Percentiles rank a stretch among this genome's conserved stretches.
phyloP scores from a whole-genome alignment of 2,797 vertebrate species.

The Microtus obscurus region DNA sequence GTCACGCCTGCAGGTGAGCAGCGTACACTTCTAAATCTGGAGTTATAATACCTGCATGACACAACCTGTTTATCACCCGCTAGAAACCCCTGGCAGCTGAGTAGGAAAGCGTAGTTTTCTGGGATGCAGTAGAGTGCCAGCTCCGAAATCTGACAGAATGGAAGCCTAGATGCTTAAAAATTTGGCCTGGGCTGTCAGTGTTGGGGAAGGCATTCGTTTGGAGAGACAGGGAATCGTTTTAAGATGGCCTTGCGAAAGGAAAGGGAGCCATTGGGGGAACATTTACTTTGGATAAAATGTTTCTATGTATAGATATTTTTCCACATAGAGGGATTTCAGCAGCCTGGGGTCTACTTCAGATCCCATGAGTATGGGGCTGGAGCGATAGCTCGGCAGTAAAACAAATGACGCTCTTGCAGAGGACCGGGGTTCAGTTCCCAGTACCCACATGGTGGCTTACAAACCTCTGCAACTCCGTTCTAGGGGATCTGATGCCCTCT shows the following conservation, averaged over 20 bases:
- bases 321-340: constrained; percentile 49
- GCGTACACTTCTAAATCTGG: neutral
- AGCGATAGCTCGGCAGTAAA: neutral
- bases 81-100: neutral
- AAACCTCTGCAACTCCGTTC: too few species aligned
- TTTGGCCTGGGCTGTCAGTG: constrained; percentile 4
- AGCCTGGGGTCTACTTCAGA: neutral
- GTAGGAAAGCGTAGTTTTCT: constrained; percentile 47
- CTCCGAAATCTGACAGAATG: constrained; percentile 9
- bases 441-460: neutral
- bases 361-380: neutral
- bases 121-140: neutral
- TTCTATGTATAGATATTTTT: constrained; percentile 37
- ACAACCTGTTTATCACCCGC: constrained; percentile 23
- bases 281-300: constrained; percentile 54
- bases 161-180: constrained; percentile 41
- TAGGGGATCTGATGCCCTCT: neutral
- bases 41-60: neutral
- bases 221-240: constrained; percentile 52
- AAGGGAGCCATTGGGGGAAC: constrained; percentile 17
- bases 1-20: neutral
- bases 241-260: neutral
- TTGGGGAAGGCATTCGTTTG: constrained; percentile 32
- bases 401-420: neutral
- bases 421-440: neutral